Evolutionary conservation across 1,140 invertebrate genomes (phyloP).

Genomic region (Berghia stephanieae): DNA sequence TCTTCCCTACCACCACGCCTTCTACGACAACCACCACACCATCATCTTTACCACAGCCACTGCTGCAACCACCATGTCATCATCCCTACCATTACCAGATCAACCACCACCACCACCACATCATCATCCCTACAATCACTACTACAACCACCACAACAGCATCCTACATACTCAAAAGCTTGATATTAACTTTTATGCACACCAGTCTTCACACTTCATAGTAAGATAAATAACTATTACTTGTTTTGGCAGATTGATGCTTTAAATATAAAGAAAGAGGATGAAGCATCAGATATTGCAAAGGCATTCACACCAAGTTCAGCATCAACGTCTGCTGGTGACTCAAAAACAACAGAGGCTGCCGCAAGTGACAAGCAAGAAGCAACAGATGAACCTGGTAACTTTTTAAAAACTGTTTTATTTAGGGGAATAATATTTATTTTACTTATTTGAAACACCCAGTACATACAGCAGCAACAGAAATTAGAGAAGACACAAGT

Average conservation of each 20-base stretch:
- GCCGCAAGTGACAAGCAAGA: neutral
- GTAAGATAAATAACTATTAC: neutral
- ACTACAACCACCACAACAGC: neutral
- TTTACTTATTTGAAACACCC: neutral
- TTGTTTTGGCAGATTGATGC: slow-evolving; percentile 10
- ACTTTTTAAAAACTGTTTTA: neutral
- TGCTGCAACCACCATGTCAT: neutral
- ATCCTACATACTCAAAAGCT: neutral
- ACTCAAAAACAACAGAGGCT: neutral
- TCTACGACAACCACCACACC: too few relatives aligned
- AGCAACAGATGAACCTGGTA: neutral
- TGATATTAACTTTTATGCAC: neutral
- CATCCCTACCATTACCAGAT: neutral
- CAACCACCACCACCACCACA: too few relatives aligned
- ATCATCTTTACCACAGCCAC: too few relatives aligned
- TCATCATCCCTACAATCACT: too few relatives aligned
- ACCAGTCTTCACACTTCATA: neutral
- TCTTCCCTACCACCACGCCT: too few relatives aligned
- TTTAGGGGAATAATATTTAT: neutral
- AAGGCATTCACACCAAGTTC: neutral
- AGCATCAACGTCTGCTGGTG: neutral
- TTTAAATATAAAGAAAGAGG: slow-evolving; percentile 17
- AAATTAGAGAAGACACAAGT: too few relatives aligned
- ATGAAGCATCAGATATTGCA: neutral
- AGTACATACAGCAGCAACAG: neutral